Base-by-base conservation (phyloP, 2,888 invertebrate species). In the Eupithecia insigniata region DNA sequence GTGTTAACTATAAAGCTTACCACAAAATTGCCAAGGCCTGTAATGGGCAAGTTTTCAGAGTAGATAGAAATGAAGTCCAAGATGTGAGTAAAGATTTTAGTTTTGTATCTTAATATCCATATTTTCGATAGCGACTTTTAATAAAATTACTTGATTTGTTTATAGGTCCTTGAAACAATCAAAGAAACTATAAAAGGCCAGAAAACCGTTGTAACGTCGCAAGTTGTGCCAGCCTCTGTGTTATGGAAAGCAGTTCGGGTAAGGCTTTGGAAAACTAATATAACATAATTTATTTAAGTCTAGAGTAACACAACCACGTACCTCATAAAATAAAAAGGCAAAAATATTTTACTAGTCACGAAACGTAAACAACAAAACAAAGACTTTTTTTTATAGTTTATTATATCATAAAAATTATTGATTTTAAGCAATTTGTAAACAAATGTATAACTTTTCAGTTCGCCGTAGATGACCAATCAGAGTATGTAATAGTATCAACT, bases 11-110 rank as follows among this genome's bases (percentile, higher is more conserved):
- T 43, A 65, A 55, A 65, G 77, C 77, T 10, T 81, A 80, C 66
- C 65, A 79, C 34, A 71, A 80, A 26, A 74, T 81, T 2, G 81
- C 81, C 5, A 70, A 64, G 18, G 76, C 76, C 7, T 77, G 72
- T 30, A 72, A 75, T 0, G 81, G 81, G 2, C 76, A 76, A 66
- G 79, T 80, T 7, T 75, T 79, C 46, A 36, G 36, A 4, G 75
- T 80, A 0, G 2, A 30, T 0, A 73, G 74, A 39, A 8, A 68
- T 32, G 72, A 80, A 69, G 75, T 81, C 10, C 43, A 69, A 67
- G 28, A 65, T 36, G 80, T 81, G 75, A 79, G 75, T 68, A 22
- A 30, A 22, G 16, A 7, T 60, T 18, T 30, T 30, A 18, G 12
- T 60, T 60, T 1, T 18, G 30, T 30, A 60, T 28, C n/a, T 0